These are phyloP conservation scores for Todiramphus saurophagus DNA, from an alignment of 2,113 vertebrate genomes.

Conservation along the genomic window DNA sequence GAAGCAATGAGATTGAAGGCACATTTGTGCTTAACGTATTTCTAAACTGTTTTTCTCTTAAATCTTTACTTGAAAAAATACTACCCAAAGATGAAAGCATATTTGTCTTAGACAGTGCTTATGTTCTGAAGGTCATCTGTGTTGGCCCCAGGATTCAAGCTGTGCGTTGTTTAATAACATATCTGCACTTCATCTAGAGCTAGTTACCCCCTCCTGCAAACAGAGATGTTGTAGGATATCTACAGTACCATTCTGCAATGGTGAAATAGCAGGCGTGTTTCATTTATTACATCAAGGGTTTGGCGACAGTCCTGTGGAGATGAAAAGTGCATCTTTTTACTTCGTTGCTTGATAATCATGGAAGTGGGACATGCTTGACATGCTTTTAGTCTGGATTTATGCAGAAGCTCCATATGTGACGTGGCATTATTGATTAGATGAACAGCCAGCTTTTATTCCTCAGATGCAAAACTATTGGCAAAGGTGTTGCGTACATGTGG, in stretches of 20 bases:
- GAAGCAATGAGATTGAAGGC: constrained; percentile 37
- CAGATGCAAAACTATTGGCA: neutral
- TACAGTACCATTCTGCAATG: constrained; percentile 58
- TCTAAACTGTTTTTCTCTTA: constrained; percentile 58
- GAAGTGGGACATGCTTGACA: constrained; percentile 29
- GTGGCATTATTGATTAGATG: constrained; percentile 51
- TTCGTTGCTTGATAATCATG: constrained; percentile 46
- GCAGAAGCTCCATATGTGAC: constrained; percentile 28
- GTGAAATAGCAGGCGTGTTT: constrained; percentile 66
- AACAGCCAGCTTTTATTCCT: constrained; percentile 10
- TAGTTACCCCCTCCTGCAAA: constrained; percentile 64
- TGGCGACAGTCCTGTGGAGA: constrained; percentile 61
- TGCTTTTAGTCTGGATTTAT: constrained; percentile 55
- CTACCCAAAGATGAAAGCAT: constrained; percentile 57
- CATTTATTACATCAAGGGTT: constrained; percentile 59
- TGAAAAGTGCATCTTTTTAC: constrained; percentile 69
- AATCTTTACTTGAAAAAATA: constrained; percentile 67
- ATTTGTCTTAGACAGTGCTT: constrained; percentile 65
- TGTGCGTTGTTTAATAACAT: constrained; percentile 73
- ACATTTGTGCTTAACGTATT: constrained; percentile 53
- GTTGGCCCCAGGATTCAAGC: constrained; percentile 62
- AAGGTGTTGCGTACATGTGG: neutral
- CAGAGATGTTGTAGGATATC: constrained; percentile 63
- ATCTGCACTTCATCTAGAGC: constrained; percentile 68
- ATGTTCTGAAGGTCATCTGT: constrained; percentile 67